These are phyloP conservation scores for Melanchra persicariae DNA, from an alignment of 2,888 invertebrate species.

Conservation along the genomic window DNA sequence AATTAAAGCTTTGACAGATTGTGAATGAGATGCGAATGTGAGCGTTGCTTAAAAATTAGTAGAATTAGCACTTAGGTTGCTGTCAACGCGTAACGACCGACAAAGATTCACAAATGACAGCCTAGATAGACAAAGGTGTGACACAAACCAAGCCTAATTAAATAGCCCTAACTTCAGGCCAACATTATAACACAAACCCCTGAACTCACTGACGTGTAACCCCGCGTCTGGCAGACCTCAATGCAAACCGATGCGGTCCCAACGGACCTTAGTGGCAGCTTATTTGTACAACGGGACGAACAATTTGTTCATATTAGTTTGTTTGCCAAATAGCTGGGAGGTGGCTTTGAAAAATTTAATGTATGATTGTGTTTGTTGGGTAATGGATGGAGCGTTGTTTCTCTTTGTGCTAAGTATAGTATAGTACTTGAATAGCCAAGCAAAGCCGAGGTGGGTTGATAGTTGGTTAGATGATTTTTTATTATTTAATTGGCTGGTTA, in stretches of 20 bases:
- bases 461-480: no score
- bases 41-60: no score
- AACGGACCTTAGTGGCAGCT: constrained; percentile 28
- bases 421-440: no score
- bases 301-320: constrained; percentile 57
- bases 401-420: background rate
- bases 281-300: constrained; percentile 39
- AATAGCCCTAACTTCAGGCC: constrained; percentile 26
- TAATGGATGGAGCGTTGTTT: background rate
- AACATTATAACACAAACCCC: constrained; percentile 28
- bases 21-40: no score
- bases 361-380: constrained; percentile 1
- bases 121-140: background rate
- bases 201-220: constrained; percentile 32
- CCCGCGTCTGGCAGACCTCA: constrained; percentile 35
- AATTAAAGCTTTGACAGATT: no score
- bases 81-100: no score
- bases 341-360: constrained; percentile 29
- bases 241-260: constrained; percentile 46
- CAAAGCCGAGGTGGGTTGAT: no score
- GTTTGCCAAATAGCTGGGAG: constrained; percentile 22
- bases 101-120: background rate
- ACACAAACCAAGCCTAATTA: constrained; percentile 23
- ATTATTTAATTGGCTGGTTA: no score
- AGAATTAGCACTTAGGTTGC: no score